Percentiles rank a stretch among this genome's conserved stretches.
phyloP scores from a whole-genome alignment of 2,888 invertebrate genomes.

The Drosophila borborema region DNA sequence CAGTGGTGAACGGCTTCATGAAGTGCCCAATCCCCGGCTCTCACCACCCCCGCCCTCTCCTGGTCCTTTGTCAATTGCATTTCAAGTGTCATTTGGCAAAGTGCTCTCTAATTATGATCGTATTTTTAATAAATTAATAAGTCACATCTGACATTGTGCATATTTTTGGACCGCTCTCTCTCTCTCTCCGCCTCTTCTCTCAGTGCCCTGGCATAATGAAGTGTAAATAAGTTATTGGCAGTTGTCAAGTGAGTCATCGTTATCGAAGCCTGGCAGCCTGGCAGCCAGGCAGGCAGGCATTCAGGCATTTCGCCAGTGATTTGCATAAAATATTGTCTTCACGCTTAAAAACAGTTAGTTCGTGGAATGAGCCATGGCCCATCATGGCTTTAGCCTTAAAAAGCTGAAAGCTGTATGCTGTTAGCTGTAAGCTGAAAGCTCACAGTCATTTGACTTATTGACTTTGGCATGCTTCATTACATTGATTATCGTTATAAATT shows the following conservation, averaged over 20 bases:
- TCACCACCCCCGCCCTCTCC: background rate
- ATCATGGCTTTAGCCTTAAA: background rate
- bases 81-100: slow-evolving; percentile 80
- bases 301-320: slow-evolving; percentile 60
- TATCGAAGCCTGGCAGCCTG: slow-evolving; percentile 52
- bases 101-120: slow-evolving; percentile 79
- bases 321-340: slow-evolving; percentile 78
- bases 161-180: slow-evolving; percentile 49
- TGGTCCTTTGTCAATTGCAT: slow-evolving; percentile 58
- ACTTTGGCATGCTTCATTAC: slow-evolving; percentile 78
- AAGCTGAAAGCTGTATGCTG: slow-evolving; percentile 26
- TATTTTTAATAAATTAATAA: slow-evolving; percentile 81
- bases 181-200: background rate
- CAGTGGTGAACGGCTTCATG: slow-evolving; percentile 58
- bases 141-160: slow-evolving; percentile 66
- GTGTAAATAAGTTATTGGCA: slow-evolving; percentile 82
- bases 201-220: slow-evolving; percentile 65
- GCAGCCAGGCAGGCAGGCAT: slow-evolving; percentile 7
- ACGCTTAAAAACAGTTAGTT: slow-evolving; percentile 4
- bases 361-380: background rate
- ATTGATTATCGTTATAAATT: slow-evolving; percentile 79
- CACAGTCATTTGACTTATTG: slow-evolving; percentile 80
- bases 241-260: slow-evolving; percentile 79
- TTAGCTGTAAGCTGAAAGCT: slow-evolving; percentile 30
- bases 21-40: slow-evolving; percentile 13